Base-by-base conservation (phyloP, 2,113 vertebrate genomes). In the Sinocyclocheilus maitianheensis region DNA sequence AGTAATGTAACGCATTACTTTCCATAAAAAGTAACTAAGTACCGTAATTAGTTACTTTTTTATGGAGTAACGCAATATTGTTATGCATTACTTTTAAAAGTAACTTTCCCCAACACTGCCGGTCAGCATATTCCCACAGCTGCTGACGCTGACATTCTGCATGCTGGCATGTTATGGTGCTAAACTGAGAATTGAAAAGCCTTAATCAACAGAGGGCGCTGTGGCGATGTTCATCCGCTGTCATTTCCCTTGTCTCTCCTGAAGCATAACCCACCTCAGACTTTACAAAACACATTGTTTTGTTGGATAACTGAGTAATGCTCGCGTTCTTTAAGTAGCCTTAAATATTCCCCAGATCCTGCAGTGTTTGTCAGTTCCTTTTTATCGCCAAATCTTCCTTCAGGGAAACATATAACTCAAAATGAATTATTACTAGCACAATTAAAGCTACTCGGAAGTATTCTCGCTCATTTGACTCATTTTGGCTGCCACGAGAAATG, bases 401-500 rank as follows among this genome's bases (percentile, higher is more conserved):
- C 60, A 37, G 60, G 74, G 75, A 84, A 67, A 46, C 69, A 24
- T 20, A 82, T 11, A 34, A 43, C 6, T 53, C 12, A 11, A 11
- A 65, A 71, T 34, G 24, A 67, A 69, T 69, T 55, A 55, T 18
- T 78, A 10, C 72, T 63, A 48, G 43, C 72, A 10, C 43, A 67
- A 26, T n/a, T 7, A 7, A 24, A 48, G 30, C 2, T 34, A 8
- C 8, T 43, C 14, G 6, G 40, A 86, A 22, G 34, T 22, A 16
- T 20, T 14, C 30, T 34, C 30, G 30, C 30, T 34, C 30, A 34
- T 34, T 34, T 34, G 30, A 34, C 30, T 34, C 30, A 34, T 34
- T 34, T 6, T 37, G 51, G 5, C 30, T 75, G 22, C 18, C 20
- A 16, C n/a, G 53, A 53, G 63, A 92, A 92, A 87, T 93, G 92